Conservation (phyloP, 2,113 vertebrate genomes). For the Alectura lathami region DNA sequence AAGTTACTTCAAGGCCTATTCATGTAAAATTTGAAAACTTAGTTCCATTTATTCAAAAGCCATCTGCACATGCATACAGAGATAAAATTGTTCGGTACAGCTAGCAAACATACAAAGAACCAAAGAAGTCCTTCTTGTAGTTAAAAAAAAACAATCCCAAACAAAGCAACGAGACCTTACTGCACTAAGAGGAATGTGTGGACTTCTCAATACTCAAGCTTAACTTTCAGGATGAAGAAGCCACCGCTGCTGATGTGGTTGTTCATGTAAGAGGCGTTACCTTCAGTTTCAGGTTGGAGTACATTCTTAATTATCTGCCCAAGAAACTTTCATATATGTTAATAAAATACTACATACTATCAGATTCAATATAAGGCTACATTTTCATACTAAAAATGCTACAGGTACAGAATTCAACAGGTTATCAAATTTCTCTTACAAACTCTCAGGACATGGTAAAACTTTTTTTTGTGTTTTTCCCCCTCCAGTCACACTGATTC, state of each 20-base stretch:
- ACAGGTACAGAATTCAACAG: not conserved
- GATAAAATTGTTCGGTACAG: not conserved
- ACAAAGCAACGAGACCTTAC: not conserved
- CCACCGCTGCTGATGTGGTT: not conserved
- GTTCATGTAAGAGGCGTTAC: not conserved
- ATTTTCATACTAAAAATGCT: not conserved
- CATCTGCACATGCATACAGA: fast-evolving
- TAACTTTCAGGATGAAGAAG: not conserved
- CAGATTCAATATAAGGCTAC: not conserved
- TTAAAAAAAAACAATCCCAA: not conserved
- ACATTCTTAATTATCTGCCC: not conserved
- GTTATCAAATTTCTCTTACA: not conserved
- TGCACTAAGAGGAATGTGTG: fast-evolving
- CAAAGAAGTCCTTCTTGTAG: fast-evolving
- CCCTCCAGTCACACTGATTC: not conserved
- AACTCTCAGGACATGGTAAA: not conserved
- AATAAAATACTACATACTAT: not conserved
- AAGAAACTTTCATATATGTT: not conserved
- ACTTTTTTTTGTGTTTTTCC: not conserved
- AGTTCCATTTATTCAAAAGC: not conserved
- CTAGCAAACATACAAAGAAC: not conserved
- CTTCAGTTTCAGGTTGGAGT: not conserved
- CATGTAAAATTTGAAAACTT: not conserved
- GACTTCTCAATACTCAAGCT: not conserved
- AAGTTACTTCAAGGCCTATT: not conserved